Evolutionary conservation across 2,888 invertebrate genomes (phyloP).

Genomic region (Agonum fuliginosum): DNA sequence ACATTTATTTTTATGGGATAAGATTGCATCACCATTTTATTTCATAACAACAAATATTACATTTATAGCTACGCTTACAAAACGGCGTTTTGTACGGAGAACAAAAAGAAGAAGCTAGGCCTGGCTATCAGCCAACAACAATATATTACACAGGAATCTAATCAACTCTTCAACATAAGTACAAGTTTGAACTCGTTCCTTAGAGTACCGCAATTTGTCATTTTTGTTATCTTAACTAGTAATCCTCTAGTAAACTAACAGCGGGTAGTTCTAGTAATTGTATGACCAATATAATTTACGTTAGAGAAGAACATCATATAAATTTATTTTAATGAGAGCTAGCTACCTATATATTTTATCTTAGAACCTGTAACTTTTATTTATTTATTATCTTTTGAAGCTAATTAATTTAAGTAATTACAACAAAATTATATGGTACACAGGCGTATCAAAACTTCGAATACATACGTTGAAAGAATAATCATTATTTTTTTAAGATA

Average conservation of each 20-base stretch:
- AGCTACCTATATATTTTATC: no score
- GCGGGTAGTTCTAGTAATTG: not conserved
- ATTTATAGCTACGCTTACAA: constrained; percentile 17
- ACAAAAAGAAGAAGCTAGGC: not conserved
- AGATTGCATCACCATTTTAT: not conserved
- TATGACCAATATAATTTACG: no score
- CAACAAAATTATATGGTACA: no score
- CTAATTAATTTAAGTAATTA: no score
- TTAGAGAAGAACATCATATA: no score
- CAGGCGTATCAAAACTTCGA: no score
- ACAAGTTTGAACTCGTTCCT: constrained; percentile 16
- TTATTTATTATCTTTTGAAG: no score
- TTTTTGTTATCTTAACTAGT: constrained; percentile 30
- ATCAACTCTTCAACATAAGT: constrained; percentile 40
- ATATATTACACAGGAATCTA: constrained; percentile 34
- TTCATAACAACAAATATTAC: constrained; percentile 3
- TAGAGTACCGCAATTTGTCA: constrained; percentile 25
- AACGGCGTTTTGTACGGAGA: no score
- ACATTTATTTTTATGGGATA: not conserved
- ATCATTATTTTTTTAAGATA: no score
- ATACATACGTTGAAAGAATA: no score
- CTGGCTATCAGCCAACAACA: constrained; percentile 22
- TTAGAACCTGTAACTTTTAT: no score
- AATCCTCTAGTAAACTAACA: not conserved
- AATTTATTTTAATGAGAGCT: no score